Evolutionary conservation across 2,797 vertebrate species (phyloP).

Genomic region (Macrochelys suwanniensis): DNA sequence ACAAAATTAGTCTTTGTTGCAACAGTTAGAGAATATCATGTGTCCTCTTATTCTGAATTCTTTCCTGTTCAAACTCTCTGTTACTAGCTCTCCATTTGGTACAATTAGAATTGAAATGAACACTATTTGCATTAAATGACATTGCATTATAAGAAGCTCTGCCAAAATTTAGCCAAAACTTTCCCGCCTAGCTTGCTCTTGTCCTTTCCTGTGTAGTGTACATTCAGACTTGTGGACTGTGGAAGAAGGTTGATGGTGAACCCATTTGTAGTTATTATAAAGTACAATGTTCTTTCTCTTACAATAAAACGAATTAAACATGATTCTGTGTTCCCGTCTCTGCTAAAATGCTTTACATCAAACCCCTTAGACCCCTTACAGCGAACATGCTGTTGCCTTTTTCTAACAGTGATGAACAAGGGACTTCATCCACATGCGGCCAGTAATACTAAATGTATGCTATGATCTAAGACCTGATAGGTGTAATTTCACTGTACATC

Average conservation of each 20-base stretch:
- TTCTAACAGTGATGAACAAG: background rate
- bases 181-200: slow-evolving; percentile 17
- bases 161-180: background rate
- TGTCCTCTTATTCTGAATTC: background rate
- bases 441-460: background rate
- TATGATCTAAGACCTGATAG: background rate
- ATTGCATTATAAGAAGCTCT: background rate
- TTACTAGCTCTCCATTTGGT: slow-evolving; percentile 18
- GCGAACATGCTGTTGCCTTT: background rate
- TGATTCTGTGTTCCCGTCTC: slow-evolving; percentile 11
- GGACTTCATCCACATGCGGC: background rate
- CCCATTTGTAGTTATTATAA: slow-evolving; percentile 42
- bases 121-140: background rate
- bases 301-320: slow-evolving; percentile 65
- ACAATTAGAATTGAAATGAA: slow-evolving; percentile 14
- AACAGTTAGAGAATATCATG: background rate
- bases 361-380: background rate
- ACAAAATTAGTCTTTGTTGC: background rate
- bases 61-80: slow-evolving; percentile 26
- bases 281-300: slow-evolving; percentile 46
- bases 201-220: slow-evolving; percentile 11
- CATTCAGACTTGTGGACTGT: slow-evolving; percentile 18
- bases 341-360: background rate
- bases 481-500: background rate
- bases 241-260: slow-evolving; percentile 20